A percentile compares a stretch with the other conserved stretches of the same genome.
phyloP scores from a whole-genome alignment of 2,888 invertebrate species.

The Drosophila monieri region DNA sequence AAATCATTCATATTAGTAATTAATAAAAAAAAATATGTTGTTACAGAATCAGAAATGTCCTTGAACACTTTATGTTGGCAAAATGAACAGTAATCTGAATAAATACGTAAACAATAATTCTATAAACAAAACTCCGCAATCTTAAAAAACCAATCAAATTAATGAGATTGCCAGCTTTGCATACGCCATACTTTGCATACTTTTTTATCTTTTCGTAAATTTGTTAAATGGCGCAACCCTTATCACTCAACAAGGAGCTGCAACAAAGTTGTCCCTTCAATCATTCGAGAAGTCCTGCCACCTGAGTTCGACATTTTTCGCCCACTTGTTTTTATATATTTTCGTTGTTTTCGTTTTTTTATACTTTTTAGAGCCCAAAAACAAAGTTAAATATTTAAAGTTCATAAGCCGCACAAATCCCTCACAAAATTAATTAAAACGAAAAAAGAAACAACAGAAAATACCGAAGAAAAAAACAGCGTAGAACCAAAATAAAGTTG shows the following conservation, averaged over 20 bases:
- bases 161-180: neutral
- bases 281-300: constrained; percentile 6
- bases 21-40: too few species aligned
- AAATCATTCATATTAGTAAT: too few species aligned
- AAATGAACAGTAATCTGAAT: neutral
- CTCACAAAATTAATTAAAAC: constrained; percentile 68
- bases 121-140: too few species aligned
- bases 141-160: neutral
- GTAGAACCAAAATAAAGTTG: constrained; percentile 23
- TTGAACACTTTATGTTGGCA: too few species aligned
- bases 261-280: constrained; percentile 1
- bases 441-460: constrained; percentile 38
- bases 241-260: constrained; percentile 9
- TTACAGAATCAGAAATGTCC: too few species aligned
- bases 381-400: constrained; percentile 63
- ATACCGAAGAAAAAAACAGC: neutral
- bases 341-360: constrained; percentile 6
- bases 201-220: neutral
- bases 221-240: neutral
- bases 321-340: neutral
- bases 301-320: constrained; percentile 18
- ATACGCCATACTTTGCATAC: too few species aligned
- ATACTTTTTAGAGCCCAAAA: constrained; percentile 5
- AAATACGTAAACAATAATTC: neutral
- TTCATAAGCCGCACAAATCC: constrained; percentile 68